These are phyloP conservation scores for Pseudomyrmex dendroicus DNA, from an alignment of 1,140 invertebrate species.

Conservation along the genomic window DNA sequence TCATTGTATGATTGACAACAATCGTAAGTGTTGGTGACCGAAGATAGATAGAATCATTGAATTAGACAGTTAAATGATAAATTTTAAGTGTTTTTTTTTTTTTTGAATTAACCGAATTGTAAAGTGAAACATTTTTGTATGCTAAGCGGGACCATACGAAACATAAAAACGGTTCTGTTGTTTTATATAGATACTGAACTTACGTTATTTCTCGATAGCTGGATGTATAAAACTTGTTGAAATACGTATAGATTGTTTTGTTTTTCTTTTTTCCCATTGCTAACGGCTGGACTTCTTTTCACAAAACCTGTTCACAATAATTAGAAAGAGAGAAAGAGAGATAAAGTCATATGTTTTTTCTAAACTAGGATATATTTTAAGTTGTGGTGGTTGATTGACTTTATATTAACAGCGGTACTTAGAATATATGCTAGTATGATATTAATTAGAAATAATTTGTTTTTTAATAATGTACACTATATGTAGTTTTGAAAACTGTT, in stretches of 20 bases:
- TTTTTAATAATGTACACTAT: conserved; percentile 3
- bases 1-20: conserved; percentile 26
- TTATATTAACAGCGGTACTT: conserved; percentile 19
- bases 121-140: not conserved
- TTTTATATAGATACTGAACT: conserved; percentile 2
- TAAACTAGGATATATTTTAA: conserved; percentile 52
- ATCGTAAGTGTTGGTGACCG: not conserved
- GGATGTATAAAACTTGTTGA: not conserved
- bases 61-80: not conserved
- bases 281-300: not conserved
- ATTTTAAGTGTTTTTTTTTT: conserved; percentile 9
- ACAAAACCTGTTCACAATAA: not conserved
- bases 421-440: conserved; percentile 37
- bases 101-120: not conserved
- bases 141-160: conserved; percentile 11
- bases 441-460: conserved; percentile 23
- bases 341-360: not conserved
- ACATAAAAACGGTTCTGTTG: conserved; percentile 17
- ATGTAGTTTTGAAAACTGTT: conserved; percentile 39
- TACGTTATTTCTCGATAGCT: not conserved
- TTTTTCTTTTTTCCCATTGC: not conserved
- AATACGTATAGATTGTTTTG: not conserved
- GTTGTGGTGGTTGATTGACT: conserved; percentile 11
- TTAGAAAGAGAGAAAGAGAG: not conserved
- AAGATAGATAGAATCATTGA: conserved; percentile 10